Conservation (phyloP, 2,888 invertebrate species). For the Pandemis heparana region DNA sequence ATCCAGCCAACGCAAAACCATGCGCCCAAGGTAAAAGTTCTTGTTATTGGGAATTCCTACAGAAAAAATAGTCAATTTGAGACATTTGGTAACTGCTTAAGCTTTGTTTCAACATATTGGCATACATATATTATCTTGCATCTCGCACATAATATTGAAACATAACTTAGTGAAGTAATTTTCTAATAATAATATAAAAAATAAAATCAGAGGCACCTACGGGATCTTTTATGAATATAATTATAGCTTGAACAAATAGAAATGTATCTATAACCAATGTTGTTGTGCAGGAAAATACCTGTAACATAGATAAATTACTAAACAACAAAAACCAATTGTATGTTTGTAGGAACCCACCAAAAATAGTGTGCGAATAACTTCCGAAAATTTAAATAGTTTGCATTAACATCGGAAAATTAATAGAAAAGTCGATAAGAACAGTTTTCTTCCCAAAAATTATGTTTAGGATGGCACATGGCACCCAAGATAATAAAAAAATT, state of each 20-base stretch:
- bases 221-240: constrained; percentile 56
- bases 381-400: no score
- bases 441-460: no score
- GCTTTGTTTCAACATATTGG: no score
- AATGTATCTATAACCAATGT: constrained; percentile 59
- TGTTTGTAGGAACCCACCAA: background rate
- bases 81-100: background rate
- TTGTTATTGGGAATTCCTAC: constrained; percentile 55
- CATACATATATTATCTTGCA: no score
- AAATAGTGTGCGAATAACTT: no score
- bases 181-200: background rate
- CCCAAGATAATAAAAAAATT: no score
- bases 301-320: constrained; percentile 43
- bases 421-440: no score
- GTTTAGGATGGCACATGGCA: no score
- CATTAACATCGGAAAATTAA: no score
- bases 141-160: no score
- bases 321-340: background rate
- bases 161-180: no score
- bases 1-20: constrained; percentile 61
- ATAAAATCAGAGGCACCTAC: constrained; percentile 48
- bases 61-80: constrained; percentile 17
- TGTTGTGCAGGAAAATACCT: constrained; percentile 53
- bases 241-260: constrained; percentile 59
- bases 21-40: constrained; percentile 53